These are phyloP conservation scores for Trichechus manatus DNA, from an alignment of 2,113 vertebrate species.

Conservation along the genomic window DNA sequence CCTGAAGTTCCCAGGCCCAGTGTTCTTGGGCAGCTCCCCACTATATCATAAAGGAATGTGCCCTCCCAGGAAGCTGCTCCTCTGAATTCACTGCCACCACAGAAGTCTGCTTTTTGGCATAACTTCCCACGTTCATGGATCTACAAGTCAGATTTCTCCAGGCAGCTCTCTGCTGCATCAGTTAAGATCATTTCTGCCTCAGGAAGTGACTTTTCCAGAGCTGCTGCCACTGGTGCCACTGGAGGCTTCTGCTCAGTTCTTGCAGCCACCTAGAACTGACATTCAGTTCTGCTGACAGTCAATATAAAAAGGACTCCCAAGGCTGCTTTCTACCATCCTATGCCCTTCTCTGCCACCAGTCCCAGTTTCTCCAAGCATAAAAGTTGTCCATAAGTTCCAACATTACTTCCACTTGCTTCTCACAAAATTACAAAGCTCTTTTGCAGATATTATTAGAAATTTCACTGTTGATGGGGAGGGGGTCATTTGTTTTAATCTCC, in stretches of 20 bases:
- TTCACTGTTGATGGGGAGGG: not conserved
- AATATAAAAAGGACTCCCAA: not conserved
- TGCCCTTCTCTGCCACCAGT: not conserved
- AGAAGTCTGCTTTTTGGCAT: not conserved
- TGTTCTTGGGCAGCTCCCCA: not conserved
- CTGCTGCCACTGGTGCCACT: not conserved
- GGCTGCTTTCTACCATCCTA: not conserved
- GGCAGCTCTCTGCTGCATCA: not conserved
- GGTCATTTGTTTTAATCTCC: not conserved
- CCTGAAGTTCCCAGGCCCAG: not conserved
- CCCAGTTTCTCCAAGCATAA: not conserved
- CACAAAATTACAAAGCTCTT: not conserved
- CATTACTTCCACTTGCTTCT: not conserved
- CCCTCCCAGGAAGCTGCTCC: not conserved
- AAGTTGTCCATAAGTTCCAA: not conserved
- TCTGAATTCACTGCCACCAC: not conserved
- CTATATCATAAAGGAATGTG: not conserved
- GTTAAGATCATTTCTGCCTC: not conserved
- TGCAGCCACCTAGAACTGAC: not conserved
- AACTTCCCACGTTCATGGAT: not conserved
- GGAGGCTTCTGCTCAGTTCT: not conserved
- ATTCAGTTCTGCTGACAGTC: too few species aligned
- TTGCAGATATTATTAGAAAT: not conserved
- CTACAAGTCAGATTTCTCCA: not conserved
- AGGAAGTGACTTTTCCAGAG: slow-evolving; percentile 68